Evolutionary conservation across 53 echinoderm and acorn worm species (phyloP), one percentile per base, ranked within the genome.

Genomic region (Echinarachnius parma): DNA sequence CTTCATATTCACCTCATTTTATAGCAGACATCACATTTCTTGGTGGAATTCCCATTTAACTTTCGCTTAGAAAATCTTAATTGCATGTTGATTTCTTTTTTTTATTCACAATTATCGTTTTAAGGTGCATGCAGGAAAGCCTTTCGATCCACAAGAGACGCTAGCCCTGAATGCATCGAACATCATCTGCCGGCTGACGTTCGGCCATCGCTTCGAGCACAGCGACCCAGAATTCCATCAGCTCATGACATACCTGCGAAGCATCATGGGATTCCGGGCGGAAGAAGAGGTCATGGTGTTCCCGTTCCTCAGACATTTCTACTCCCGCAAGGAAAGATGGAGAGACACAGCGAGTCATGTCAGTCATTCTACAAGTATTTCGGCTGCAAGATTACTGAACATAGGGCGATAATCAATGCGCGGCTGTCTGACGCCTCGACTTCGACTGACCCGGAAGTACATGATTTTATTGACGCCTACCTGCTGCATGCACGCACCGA

Each of bases 401-500:
- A 66, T 32, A 47, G n/a, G 19, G 26, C 29, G n/a, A 48, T 10
- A n/a, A 4, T 50, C 10, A 4, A n/a, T 10, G 52, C 9, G 20
- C 9, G 48, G 32, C 64, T 63, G 26, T 39, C 26, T 16, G 4
- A 29, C 9, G 48, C 15, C 2, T 19, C 49, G 2, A 48, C 28
- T 15, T 28, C 66, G 0, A 19, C 16, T 48, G 66, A 66, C n/a
- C 30, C 46, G 18, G 82, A 82, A 47, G 27, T 65, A 16, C 48
- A 46, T 0, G 84, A 84, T 34, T 79, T 84, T 37, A 74, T 72
- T 23, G 84, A 84, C 42, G 84, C 84, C 4, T 84, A 84, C 55
- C 25, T 84, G 19, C 46, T 56, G 0, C 62, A 79, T 45, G 72
- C 72, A 4, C 60, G 21, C 8, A 39, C 54, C 10, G 82, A 76